These are phyloP conservation scores for Catostomus latipinnis DNA, from an alignment of 2,797 vertebrate species.

Conservation along the genomic window DNA sequence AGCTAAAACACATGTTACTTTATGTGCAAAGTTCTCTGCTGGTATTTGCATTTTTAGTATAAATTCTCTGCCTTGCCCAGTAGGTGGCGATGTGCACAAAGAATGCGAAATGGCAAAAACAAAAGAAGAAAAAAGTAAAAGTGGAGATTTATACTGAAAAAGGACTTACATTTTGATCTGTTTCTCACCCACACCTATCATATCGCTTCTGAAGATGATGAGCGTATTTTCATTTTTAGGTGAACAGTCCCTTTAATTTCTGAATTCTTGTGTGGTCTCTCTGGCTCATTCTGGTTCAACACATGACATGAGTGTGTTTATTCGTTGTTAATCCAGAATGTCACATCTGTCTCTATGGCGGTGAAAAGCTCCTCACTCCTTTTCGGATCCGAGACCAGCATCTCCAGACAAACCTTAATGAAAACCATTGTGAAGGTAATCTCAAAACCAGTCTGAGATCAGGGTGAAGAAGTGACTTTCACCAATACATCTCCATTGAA, in stretches of 20 bases:
- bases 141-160: too few species aligned
- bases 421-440: constrained; percentile 37
- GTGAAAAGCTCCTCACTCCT: constrained; percentile 35
- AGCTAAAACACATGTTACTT: not conserved
- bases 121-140: too few species aligned
- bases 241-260: too few species aligned
- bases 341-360: constrained; percentile 61
- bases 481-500: constrained; percentile 28
- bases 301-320: constrained; percentile 34
- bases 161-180: too few species aligned
- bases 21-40: too few species aligned
- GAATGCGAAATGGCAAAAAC: too few species aligned
- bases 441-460: constrained; percentile 30
- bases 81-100: too few species aligned
- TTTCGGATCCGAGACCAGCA: constrained; percentile 14
- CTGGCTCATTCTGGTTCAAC: constrained; percentile 29
- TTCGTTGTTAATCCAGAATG: constrained; percentile 54
- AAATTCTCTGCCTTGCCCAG: not conserved
- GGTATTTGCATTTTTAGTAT: too few species aligned
- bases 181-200: too few species aligned
- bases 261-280: constrained; percentile 42
- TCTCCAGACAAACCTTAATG: constrained; percentile 15
- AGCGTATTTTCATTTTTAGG: too few species aligned
- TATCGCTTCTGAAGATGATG: too few species aligned
- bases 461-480: constrained; percentile 11